Evolutionary conservation across 2,797 vertebrate genomes (phyloP).

Genomic region (Liparis tanakae): DNA sequence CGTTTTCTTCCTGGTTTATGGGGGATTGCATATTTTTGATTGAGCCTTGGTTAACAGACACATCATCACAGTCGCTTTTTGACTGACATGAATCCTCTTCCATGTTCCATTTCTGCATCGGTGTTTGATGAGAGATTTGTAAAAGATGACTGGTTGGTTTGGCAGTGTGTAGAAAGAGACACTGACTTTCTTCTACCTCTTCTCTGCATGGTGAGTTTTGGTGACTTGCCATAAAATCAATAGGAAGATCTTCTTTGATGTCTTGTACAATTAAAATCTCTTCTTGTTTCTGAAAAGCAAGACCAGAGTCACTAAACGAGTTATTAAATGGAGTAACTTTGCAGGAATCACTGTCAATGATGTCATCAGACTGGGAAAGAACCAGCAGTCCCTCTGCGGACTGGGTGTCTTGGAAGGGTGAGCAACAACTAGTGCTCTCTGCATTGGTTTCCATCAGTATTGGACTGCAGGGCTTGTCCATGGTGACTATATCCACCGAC

Average conservation of each 20-base stretch:
- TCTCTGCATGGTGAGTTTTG: conserved; percentile 72
- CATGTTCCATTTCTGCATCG: conserved; percentile 44
- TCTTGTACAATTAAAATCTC: conserved; percentile 75
- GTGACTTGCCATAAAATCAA: conserved; percentile 76
- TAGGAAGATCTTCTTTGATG: conserved; percentile 73
- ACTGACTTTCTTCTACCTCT: conserved; percentile 60
- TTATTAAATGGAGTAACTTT: conserved; percentile 55
- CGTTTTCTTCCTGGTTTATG: conserved; percentile 44
- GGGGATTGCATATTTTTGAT: conserved; percentile 54
- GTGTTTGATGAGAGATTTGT: conserved; percentile 51
- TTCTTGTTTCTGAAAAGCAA: conserved; percentile 65
- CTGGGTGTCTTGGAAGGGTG: conserved; percentile 60
- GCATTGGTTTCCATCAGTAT: conserved; percentile 59
- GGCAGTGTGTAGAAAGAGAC: conserved; percentile 45
- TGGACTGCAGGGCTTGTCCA: conserved; percentile 67
- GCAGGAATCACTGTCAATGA: conserved; percentile 55
- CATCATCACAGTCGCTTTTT: conserved; percentile 49
- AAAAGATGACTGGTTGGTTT: conserved; percentile 59
- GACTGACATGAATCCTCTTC: conserved; percentile 52
- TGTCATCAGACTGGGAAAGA: conserved; percentile 63
- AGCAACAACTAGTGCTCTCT: conserved; percentile 41
- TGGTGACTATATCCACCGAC: conserved; percentile 60
- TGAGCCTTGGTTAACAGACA: conserved; percentile 53
- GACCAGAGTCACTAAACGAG: conserved; percentile 54
- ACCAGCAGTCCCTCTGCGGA: conserved; percentile 68